These are phyloP conservation scores for Chitala chitala DNA, from an alignment of 2,113 vertebrate genomes.

Conservation along the genomic window DNA sequence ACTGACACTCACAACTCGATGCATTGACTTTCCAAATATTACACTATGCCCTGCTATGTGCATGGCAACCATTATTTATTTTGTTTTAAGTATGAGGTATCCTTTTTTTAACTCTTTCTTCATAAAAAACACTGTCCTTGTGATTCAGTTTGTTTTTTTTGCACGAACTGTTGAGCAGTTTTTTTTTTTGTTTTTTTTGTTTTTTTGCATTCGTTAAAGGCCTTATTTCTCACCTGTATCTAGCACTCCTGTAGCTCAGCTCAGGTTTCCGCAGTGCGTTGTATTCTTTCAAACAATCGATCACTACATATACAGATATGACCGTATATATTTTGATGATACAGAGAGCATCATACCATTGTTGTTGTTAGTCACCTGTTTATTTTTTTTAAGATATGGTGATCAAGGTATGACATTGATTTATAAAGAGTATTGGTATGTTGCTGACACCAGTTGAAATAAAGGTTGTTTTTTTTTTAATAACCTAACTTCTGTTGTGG, in stretches of 20 bases:
- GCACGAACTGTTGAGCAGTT: conserved; percentile 70
- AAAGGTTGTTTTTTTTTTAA: conserved; percentile 79
- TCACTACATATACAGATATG: conserved; percentile 44
- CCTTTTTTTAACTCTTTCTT: conserved; percentile 50
- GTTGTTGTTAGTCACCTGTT: conserved; percentile 78
- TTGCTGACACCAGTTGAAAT: conserved; percentile 82
- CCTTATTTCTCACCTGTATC: conserved; percentile 48
- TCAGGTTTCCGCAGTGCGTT: conserved; percentile 50
- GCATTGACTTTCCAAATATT: conserved; percentile 67
- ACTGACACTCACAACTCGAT: conserved; percentile 57
- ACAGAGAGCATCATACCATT: conserved; percentile 73
- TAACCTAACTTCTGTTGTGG: conserved; percentile 56
- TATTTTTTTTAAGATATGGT: conserved; percentile 89
- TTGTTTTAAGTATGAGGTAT: conserved; percentile 55
- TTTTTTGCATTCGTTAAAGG: conserved; percentile 59
- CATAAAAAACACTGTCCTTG: conserved; percentile 9
- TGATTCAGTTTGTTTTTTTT: conserved; percentile 44
- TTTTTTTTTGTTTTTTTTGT: conserved; percentile 53
- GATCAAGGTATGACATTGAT: conserved; percentile 81
- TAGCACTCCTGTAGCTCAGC: conserved; percentile 70
- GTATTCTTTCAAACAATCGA: conserved; percentile 67
- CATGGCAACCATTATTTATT: conserved; percentile 62
- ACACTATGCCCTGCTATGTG: conserved; percentile 60
- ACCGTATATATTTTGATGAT: conserved; percentile 66
- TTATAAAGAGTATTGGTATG: conserved; percentile 83